phyloP scores from a whole-genome alignment of 2,888 invertebrate genomes.

The Eristalis intricaria region DNA sequence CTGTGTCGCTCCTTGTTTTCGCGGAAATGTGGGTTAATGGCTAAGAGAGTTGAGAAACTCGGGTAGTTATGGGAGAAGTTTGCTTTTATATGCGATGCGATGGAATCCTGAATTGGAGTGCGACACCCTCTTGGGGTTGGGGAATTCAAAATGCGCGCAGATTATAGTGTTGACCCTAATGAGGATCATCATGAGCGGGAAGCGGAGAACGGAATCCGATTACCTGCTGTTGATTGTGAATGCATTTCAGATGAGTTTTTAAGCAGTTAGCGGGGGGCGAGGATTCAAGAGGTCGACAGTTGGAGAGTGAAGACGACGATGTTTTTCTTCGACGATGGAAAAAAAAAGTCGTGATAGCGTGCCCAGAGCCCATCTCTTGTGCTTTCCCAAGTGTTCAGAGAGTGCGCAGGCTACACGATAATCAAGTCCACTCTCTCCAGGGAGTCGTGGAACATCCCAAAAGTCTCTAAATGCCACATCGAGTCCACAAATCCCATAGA shows the following conservation, averaged over 20 bases:
- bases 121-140: not conserved
- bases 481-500: no score
- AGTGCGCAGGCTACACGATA: no score
- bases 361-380: no score
- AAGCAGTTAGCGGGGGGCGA: not conserved
- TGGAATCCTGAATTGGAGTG: not conserved
- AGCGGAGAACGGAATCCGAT: not conserved
- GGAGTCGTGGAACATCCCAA: no score
- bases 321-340: no score
- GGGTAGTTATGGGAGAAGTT: not conserved
- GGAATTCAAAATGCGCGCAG: not conserved
- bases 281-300: not conserved
- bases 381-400: no score
- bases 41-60: not conserved
- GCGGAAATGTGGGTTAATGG: not conserved
- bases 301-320: no score
- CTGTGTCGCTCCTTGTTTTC: not conserved
- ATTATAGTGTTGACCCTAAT: conserved; percentile 1
- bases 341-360: no score
- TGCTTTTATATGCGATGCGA: not conserved
- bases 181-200: not conserved
- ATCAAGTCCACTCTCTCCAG: no score
- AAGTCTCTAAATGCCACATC: no score
- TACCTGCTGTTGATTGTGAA: not conserved
- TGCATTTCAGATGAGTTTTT: not conserved